Conservation (phyloP, 2,888 invertebrate species). For the Mesodorylaimus sp. region DNA sequence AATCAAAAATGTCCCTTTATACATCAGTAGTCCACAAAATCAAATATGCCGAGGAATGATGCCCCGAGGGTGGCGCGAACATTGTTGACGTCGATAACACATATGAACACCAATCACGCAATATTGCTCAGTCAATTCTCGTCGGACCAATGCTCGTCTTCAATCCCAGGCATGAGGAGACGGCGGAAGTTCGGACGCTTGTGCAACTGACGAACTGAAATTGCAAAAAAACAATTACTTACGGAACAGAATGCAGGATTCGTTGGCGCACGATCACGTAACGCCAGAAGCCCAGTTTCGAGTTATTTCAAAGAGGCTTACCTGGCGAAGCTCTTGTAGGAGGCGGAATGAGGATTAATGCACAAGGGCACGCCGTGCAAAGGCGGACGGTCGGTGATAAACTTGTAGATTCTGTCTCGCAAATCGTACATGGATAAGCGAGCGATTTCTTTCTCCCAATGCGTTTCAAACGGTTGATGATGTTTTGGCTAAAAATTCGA, state of each 20-base stretch:
- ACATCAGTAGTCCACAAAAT: no score
- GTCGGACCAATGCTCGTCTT: slow-evolving; percentile 25
- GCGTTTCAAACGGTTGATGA: slow-evolving; percentile 73
- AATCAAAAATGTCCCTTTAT: no score
- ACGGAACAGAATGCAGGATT: not conserved
- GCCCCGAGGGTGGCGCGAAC: no score
- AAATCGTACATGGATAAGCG: slow-evolving; percentile 27
- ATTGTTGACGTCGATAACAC: no score
- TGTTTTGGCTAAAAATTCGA: slow-evolving; percentile 63
- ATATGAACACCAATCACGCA: no score
- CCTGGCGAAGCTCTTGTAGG: slow-evolving; percentile 99
- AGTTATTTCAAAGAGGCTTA: slow-evolving; percentile 35
- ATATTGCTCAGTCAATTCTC: no score
- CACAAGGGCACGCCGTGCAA: slow-evolving; percentile 89
- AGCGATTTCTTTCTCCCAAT: slow-evolving; percentile 84
- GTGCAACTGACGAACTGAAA: slow-evolving; percentile 86
- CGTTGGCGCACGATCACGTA: not conserved
- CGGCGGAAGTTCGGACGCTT: slow-evolving; percentile 90
- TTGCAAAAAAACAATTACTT: slow-evolving; percentile 13
- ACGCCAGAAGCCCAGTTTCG: not conserved
- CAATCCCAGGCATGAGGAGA: slow-evolving; percentile 96
- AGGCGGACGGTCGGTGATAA: slow-evolving; percentile 81
- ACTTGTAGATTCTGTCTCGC: slow-evolving; percentile 91
- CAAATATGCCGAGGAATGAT: no score
- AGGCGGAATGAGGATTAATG: slow-evolving; percentile 98